Evolutionary conservation across 2,113 vertebrate species (phyloP), one percentile per base, ranked within the genome.

Genomic region (Anolis carolinensis): DNA sequence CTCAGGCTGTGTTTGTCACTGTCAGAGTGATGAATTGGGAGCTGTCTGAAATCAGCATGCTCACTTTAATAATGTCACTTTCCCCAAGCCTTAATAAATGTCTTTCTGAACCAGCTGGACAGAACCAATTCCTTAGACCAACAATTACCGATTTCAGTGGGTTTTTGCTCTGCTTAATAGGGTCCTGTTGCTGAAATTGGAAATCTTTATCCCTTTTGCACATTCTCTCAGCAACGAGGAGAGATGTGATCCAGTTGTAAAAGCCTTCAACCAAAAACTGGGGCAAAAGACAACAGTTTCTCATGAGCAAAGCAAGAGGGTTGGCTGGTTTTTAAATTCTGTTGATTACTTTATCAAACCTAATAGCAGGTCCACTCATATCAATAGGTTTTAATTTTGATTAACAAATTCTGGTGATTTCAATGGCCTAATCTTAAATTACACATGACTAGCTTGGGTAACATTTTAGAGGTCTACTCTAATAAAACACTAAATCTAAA

Each of bases 31-130:
- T 93, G 90, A 86, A 85, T 76, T 30, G 87, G 85, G 88, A 89
- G 90, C 92, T 88, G 89, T 36, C 91, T 83, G 90, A 82, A 39
- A 63, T 75, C 80, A 89, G 90, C 89, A 23, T 0, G 91, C 88
- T 87, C 86, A 21, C 92, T 91, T 90, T 71, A 50, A 86, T 79
- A 90, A 87, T 23, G 75, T 3, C 86, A 68, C 87, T 91, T 91
- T 90, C 75, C 88, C 91, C 1, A 14, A 83, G 89, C 59, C 79
- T 83, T 71, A 83, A 68, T 73, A 86, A 81, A 91, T 68, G 82
- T 59, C 84, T 87, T 68, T 93, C 71, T 86, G 89, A n/a, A 90
- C 77, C 93, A 89, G 93, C 94, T 92, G 93, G 89, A 21, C 36
- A 65, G 52, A 87, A 84, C 27, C 88, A 68, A 44, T 27, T 84